Evolutionary conservation across 2,888 invertebrate species (phyloP).

Genomic region (Gonocerus acuteangulatus): DNA sequence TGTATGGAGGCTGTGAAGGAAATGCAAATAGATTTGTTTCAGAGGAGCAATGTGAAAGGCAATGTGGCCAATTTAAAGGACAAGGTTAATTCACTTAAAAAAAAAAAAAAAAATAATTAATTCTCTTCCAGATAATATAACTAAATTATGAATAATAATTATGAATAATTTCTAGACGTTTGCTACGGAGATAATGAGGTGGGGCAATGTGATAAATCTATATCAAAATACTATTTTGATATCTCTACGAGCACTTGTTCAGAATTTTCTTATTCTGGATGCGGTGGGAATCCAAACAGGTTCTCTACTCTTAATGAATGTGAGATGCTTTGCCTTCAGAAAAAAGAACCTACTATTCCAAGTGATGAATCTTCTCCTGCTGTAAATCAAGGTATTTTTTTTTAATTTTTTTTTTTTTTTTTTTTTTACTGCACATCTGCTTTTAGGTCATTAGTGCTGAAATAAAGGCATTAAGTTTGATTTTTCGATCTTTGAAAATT

Average conservation of each 20-base stretch:
- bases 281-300: constrained; percentile 66
- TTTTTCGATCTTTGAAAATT: too few relatives aligned
- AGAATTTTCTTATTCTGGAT: constrained; percentile 62
- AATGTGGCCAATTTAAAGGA: constrained; percentile 64
- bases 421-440: too few relatives aligned
- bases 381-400: constrained; percentile 18
- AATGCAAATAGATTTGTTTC: constrained; percentile 76
- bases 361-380: constrained; percentile 37
- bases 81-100: constrained; percentile 51
- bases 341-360: constrained; percentile 50
- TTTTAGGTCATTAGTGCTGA: too few relatives aligned
- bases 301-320: constrained; percentile 69
- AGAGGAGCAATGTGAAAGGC: constrained; percentile 49
- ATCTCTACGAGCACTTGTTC: constrained; percentile 50
- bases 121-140: too few relatives aligned
- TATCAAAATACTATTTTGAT: constrained; percentile 69
- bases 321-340: constrained; percentile 57
- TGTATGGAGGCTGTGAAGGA: constrained; percentile 83
- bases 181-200: constrained; percentile 57
- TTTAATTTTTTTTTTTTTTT: not conserved
- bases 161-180: constrained; percentile 42
- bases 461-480: not conserved
- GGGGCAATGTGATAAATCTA: constrained; percentile 59
- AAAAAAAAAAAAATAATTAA: not conserved
- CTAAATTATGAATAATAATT: too few relatives aligned